These are phyloP conservation scores for Salminus brasiliensis DNA, from an alignment of 2,113 vertebrate genomes.

Conservation along the genomic window DNA sequence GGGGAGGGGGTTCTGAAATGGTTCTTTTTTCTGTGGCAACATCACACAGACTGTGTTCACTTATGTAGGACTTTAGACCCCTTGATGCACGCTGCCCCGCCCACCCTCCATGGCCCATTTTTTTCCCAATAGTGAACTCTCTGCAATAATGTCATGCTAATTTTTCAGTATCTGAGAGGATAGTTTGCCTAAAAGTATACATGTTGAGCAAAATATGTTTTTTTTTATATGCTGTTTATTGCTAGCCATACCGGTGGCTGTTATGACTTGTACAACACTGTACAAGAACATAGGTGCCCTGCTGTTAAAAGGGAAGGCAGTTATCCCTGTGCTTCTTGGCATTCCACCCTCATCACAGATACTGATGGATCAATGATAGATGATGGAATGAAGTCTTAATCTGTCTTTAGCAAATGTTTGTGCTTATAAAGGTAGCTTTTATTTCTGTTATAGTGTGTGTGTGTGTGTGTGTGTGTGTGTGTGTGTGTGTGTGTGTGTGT, in stretches of 20 bases:
- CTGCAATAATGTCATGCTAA: not conserved
- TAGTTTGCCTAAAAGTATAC: not conserved
- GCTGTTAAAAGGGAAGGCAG: not conserved
- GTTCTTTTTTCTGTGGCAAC: slow-evolving; percentile 44
- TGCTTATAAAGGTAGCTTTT: too few relatives aligned
- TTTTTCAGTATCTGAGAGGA: not conserved
- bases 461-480: too few relatives aligned
- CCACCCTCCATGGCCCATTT: slow-evolving; percentile 2
- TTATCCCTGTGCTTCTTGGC: not conserved
- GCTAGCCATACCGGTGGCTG: not conserved
- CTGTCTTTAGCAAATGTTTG: too few relatives aligned
- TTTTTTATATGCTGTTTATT: not conserved
- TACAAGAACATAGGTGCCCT: too few relatives aligned
- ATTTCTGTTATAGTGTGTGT: too few relatives aligned
- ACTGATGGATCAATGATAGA: too few relatives aligned
- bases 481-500: slow-evolving; percentile 15
- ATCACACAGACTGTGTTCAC: slow-evolving; percentile 39
- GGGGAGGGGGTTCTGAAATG: slow-evolving; percentile 48
- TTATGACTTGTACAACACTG: not conserved
- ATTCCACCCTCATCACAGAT: not conserved
- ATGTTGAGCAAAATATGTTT: not conserved
- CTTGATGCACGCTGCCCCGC: slow-evolving; percentile 31
- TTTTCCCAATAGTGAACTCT: not conserved
- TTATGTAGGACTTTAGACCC: slow-evolving; percentile 41
- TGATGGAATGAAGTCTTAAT: too few relatives aligned